Conservation (phyloP, 1,140 invertebrate species). For the Idris sp. region DNA sequence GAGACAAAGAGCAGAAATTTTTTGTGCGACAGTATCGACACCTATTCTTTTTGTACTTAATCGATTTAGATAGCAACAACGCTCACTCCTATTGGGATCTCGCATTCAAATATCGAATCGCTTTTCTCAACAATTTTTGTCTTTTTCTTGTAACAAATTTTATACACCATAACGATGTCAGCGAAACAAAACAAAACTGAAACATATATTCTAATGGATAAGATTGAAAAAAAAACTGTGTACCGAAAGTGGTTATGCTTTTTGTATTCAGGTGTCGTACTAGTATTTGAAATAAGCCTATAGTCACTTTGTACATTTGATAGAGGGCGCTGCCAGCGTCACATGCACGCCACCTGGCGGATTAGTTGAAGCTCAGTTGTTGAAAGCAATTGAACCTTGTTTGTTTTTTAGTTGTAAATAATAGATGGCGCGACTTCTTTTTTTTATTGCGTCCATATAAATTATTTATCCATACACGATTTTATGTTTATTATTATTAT, state of each 20-base stretch:
- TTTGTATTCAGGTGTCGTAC: not conserved
- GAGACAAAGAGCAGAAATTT: too few relatives aligned
- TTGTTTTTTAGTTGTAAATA: constrained; percentile 51
- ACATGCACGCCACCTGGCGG: not conserved
- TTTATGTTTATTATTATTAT: constrained; percentile 5
- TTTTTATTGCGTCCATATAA: constrained; percentile 7
- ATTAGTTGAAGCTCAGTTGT: constrained; percentile 17
- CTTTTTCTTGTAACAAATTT: not conserved
- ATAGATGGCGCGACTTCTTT: constrained; percentile 23
- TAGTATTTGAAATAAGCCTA: not conserved
- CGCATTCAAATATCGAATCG: not conserved
- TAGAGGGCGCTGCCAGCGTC: too few relatives aligned
- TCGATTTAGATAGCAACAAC: constrained; percentile 68
- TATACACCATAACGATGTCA: not conserved
- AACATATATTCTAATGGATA: not conserved
- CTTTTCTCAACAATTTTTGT: not conserved
- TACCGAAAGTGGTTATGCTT: not conserved
- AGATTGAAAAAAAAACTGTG: too few relatives aligned
- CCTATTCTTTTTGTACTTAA: constrained; percentile 77
- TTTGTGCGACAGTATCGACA: constrained; percentile 63
- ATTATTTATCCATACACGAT: constrained; percentile 38
- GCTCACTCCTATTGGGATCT: constrained; percentile 57
- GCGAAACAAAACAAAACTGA: not conserved
- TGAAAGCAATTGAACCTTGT: constrained; percentile 7
- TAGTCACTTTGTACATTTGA: too few relatives aligned